Evolutionary conservation across 2,888 invertebrate species (phyloP), one percentile per base, ranked within the genome.

Genomic region (Rotaria macrura): DNA sequence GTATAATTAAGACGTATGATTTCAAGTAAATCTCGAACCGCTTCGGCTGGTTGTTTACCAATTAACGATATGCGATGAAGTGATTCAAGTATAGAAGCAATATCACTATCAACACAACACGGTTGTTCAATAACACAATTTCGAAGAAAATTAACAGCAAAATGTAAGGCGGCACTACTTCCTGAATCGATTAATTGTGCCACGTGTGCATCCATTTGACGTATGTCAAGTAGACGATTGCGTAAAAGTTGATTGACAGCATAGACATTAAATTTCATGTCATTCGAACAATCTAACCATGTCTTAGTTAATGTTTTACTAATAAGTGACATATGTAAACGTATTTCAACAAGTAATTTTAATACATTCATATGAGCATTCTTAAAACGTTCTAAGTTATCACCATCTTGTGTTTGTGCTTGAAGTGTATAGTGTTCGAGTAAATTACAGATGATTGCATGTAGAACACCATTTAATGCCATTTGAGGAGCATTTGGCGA

Each of bases 41-140:
- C 79, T 79, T 79, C 79, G 12, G 79, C 79, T 43, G 79, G 79
- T 79, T 79, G 79, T 79, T 79, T 79, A 25, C 79, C 79, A 79
- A 79, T 79, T 43, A 79, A 79, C 25, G 79, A 79, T 40, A 79
- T 79, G 25, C 79, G 79, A 79, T 79, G 79, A 43, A 79, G 43
- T 43, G 79, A 79, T n/a, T 79, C 79, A 43, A 79, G 25, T 43
- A 79, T 79, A 1, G 79, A 40, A 12, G 79, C 23, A 25, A 79
- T 79, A 79, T 79, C 79, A 43, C 38, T 79, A n/a, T 79, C 79
- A 12, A 43, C 25, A 79, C 87, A 95, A 94, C 91, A 98, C 97
- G 72, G 96, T 23, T 85, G 84, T 74, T 86, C 86, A 57, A 86
- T 86, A 54, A 84, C 74, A 57, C 72, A 86, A 83, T 55, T 79